Evolutionary conservation across 2,113 vertebrate species (phyloP), one percentile per base, ranked within the genome.

Genomic region (Dipodomys merriami): DNA sequence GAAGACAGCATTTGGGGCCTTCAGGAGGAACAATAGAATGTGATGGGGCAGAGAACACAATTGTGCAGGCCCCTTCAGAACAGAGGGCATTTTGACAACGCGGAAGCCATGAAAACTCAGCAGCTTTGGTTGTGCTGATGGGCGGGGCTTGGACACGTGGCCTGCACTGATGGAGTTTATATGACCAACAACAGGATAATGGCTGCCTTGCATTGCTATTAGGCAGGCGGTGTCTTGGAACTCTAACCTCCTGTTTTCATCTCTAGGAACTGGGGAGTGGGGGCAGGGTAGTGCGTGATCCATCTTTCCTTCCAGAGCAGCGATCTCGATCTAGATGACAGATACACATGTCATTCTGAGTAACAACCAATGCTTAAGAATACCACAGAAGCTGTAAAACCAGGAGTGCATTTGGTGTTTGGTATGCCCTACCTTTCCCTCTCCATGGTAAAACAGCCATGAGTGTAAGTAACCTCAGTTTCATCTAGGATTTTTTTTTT

Each of bases 301-400:
- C 3, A 62, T n/a, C 33, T 30, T 87, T 19, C 22, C 10, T 22
- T 57, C 87, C 76, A 79, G 77, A 7, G 15, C 57, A 49, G 8
- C 6, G 25, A 6, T 12, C 5, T 3, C 44, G 3, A 3, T 30
- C 12, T 71, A 33, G 27, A 49, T 91, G 71, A 93, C 22, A 71
- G 69, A 72, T 49, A 85, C 27, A 73, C 19, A 35, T 16, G 22
- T n/a, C 4, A 1, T 65, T 93, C 78, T 74, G 46, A 74, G 85
- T 16, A 23, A 74, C 44, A 68, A 33, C 27, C 72, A 86, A 76
- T 62, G n/a, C 19, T 25, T 71, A 64, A 19, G 88, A 92, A 88
- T 83, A 73, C 3, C n/a, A 72, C 13, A 79, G 53, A 35, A 30
- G 39, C 81, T 92, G 29, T 86, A 91, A 84, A 89, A 62, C n/a